Evolutionary conservation across 2,113 vertebrate species (phyloP).

Genomic region (Malurus alboscapulatus): DNA sequence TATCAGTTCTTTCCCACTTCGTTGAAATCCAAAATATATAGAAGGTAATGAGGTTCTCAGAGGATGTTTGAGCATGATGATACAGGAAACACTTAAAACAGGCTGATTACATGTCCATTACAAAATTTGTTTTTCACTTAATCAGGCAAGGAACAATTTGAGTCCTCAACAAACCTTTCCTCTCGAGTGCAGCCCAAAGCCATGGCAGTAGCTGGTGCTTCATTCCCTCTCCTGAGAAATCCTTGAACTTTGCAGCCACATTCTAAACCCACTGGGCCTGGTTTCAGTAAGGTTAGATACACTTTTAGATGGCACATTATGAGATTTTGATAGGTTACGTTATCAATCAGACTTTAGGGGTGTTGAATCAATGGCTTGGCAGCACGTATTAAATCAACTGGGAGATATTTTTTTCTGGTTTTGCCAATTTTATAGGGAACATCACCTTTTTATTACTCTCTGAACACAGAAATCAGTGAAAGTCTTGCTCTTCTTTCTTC

Average conservation of each 20-base stretch:
- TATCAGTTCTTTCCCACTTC: neutral
- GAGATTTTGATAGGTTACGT: neutral
- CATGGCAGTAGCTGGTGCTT: neutral
- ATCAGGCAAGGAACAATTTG: neutral
- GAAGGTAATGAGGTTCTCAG: conserved; percentile 12
- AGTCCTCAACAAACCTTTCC: neutral
- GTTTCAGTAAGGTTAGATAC: conserved; percentile 2
- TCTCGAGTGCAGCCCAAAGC: neutral
- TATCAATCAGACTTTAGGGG: neutral
- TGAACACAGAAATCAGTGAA: neutral
- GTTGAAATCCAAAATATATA: neutral
- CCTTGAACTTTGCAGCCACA: neutral
- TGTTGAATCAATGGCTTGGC: neutral
- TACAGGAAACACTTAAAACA: neutral
- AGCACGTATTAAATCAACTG: neutral
- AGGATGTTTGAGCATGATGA: neutral
- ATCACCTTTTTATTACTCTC: neutral
- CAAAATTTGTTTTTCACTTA: neutral
- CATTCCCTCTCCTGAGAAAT: neutral
- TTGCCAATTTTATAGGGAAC: neutral
- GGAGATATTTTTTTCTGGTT: neutral
- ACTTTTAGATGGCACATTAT: neutral
- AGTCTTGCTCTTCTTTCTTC: neutral
- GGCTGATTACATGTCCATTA: neutral
- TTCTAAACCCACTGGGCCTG: conserved; percentile 8